A percentile compares a stretch with the other conserved stretches of the same genome.
phyloP scores from a whole-genome alignment of 92 coral and sea anemone species.

The Parazoanthus darwini region DNA sequence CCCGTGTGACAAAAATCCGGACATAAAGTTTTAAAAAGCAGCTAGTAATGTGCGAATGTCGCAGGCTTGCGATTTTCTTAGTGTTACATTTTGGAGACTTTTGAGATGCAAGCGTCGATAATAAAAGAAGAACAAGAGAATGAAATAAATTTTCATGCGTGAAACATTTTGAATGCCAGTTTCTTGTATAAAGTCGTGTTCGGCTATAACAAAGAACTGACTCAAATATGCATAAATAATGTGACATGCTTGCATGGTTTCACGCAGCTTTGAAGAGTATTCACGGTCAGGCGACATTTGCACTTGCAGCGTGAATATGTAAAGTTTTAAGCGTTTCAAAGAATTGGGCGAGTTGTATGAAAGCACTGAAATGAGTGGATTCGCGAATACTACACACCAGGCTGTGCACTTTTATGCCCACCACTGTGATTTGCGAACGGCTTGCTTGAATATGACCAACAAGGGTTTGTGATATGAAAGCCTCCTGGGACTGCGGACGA shows the following conservation, averaged over 20 bases:
- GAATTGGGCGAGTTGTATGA: conserved; percentile 15
- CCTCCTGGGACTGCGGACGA: conserved; percentile 14
- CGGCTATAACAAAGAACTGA: no score
- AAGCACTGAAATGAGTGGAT: conserved; percentile 7
- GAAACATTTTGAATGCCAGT: neutral
- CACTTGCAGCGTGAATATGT: conserved; percentile 12
- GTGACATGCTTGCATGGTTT: conserved; percentile 8
- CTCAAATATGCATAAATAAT: neutral
- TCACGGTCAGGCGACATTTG: conserved; percentile 2
- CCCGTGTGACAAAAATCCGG: conserved; percentile 15
- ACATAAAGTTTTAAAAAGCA: conserved; percentile 13
- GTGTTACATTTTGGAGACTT: conserved; percentile 3
- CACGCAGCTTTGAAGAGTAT: neutral
- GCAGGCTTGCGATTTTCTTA: conserved; percentile 13
- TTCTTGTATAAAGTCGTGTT: no score
- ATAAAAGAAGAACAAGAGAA: conserved; percentile 10
- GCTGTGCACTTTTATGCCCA: conserved; percentile 11
- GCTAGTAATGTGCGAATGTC: conserved; percentile 10
- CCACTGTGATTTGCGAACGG: conserved; percentile 19
- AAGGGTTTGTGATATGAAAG: conserved; percentile 21
- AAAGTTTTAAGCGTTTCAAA: conserved; percentile 5
- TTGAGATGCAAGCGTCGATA: conserved; percentile 21
- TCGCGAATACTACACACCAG: neutral
- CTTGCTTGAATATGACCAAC: conserved; percentile 15
- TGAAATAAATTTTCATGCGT: conserved; percentile 1